Base-by-base conservation (phyloP, 2,888 invertebrate genomes). In the Pollenia amentaria region DNA sequence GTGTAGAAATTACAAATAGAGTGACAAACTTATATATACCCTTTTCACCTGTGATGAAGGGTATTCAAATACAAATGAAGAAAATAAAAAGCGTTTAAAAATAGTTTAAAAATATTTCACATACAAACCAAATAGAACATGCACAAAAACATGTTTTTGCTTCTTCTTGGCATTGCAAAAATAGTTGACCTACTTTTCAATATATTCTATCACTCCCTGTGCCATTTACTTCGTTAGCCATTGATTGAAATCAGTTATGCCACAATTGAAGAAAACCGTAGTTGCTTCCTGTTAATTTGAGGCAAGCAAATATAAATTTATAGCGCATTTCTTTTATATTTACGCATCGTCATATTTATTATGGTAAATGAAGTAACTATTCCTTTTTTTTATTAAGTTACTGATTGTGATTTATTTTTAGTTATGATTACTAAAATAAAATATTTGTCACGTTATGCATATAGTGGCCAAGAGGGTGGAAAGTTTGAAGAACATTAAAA, bases 111-210 rank as follows among this genome's bases (percentile, higher is more conserved):
- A 29, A 0, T 29, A 29, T 29, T 6, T 29, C 6, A 29, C 29
- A 29, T 29, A 29, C 18, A 21, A 29, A 12, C 29, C 16, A 6
- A 53, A 16, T 9, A 53, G 10, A 53, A 16, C 18, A 53, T 16
- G 18, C 53, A 53, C n/a, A 53, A 18, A 51, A 57, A 57, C 18
- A 3, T 53, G 53, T 53, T 53, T 53, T 53, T 53, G 18, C 18
- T 16, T 9, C 51, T 48, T 48, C 12, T 51, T 51, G 14, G 14
- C 46, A 46, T 21, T 9, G 9, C n/a, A 73, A 9, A 46, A 29
- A 16, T 12, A 38, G 48, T 73, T 73, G 73, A 73, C 73, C 73
- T 60, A 73, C 14, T 72, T 72, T 72, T 72, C 14, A 29, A 21
- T n/a, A 38, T 67, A 65, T 65, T 55, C 12, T 16, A 21, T 14